Conservation (phyloP, 2,797 vertebrate species). For the Luscinia luscinia region DNA sequence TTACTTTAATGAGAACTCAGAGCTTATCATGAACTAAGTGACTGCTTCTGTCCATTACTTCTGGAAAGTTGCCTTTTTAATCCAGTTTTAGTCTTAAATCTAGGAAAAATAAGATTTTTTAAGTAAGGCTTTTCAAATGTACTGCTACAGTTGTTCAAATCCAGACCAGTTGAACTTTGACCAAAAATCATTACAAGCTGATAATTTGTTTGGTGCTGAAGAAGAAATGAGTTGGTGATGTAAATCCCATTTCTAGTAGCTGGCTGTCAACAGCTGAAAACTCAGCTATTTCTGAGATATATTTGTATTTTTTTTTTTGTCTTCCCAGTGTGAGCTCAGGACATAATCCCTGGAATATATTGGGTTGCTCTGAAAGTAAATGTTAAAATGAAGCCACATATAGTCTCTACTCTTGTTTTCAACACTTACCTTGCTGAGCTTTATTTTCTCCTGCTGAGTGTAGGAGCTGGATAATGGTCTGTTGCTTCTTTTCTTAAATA, state of each 20-base stretch:
- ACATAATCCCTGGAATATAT: not conserved
- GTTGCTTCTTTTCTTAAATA: not conserved
- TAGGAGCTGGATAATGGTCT: not conserved
- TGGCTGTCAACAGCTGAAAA: not conserved
- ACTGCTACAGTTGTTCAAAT: not conserved
- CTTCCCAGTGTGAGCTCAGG: not conserved
- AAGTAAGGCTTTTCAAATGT: not conserved
- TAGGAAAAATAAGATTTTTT: not conserved
- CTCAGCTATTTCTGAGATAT: not conserved
- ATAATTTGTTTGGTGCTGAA: not conserved
- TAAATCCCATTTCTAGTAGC: not conserved
- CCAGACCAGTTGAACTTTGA: not conserved
- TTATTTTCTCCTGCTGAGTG: not conserved
- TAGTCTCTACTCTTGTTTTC: not conserved
- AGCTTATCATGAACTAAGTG: not conserved
- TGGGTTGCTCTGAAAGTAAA: not conserved
- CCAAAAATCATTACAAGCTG: conserved; percentile 5
- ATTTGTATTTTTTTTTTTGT: not conserved
- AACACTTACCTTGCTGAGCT: not conserved
- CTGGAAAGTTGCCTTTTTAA: not conserved
- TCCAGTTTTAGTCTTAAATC: not conserved
- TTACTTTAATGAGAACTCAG: not conserved
- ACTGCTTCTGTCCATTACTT: not conserved
- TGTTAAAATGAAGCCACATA: not conserved
- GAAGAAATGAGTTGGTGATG: not conserved